These are phyloP conservation scores for Muntiacus muntjak DNA, from an alignment of 2,113 vertebrate genomes.

Conservation along the genomic window DNA sequence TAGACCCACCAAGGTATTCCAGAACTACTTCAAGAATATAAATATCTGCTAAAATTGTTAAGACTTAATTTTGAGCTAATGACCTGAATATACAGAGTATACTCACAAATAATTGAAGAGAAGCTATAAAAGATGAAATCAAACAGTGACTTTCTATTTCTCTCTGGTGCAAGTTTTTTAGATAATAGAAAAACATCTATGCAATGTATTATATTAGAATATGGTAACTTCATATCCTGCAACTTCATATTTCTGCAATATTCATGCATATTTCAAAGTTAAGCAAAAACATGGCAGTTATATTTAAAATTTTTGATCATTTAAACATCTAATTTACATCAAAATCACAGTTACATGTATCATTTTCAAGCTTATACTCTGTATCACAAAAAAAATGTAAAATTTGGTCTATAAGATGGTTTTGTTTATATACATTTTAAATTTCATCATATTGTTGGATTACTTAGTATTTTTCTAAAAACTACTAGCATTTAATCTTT, in stretches of 20 bases:
- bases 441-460: background rate
- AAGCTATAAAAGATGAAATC: background rate
- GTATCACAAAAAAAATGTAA: background rate
- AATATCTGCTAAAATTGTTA: background rate
- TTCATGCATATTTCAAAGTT: background rate
- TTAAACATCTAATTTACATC: background rate
- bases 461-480: constrained; percentile 12
- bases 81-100: background rate
- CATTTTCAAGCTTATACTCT: background rate
- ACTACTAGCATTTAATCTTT: background rate
- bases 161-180: background rate
- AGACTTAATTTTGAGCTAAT: background rate
- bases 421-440: background rate
- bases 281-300: background rate
- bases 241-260: background rate
- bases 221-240: background rate
- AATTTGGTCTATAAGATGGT: background rate
- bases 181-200: background rate
- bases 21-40: background rate
- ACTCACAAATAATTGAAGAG: background rate
- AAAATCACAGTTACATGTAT: background rate
- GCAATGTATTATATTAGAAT: background rate
- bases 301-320: background rate
- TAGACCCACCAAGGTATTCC: background rate
- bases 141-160: background rate